A percentile compares a stretch with the other conserved stretches of the same genome.
These are phyloP conservation scores for Formicarius rufipectus DNA, from an alignment of 2,113 vertebrate species.

Conservation along the genomic window DNA sequence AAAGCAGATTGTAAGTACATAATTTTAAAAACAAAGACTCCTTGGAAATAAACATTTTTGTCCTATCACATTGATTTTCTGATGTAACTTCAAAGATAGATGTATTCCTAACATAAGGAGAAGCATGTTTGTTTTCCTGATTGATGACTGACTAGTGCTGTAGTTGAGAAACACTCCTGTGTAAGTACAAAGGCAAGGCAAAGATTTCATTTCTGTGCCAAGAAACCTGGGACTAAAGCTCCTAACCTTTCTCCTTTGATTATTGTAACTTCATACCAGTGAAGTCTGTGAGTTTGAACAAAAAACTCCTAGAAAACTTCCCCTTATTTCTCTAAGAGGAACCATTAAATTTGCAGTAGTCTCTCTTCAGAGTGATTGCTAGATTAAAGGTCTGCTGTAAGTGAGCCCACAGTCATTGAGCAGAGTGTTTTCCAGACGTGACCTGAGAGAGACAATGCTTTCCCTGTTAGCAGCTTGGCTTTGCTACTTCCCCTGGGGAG, in stretches of 20 bases:
- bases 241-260: conserved; percentile 45
- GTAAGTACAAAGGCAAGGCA: conserved; percentile 3
- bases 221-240: conserved; percentile 32
- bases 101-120: background rate
- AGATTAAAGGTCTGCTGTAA: conserved; percentile 65
- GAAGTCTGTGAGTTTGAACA: conserved; percentile 7
- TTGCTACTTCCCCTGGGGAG: conserved; percentile 45
- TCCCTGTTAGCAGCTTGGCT: conserved; percentile 55
- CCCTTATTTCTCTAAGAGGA: conserved; percentile 35
- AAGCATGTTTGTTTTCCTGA: conserved; percentile 38
- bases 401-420: conserved; percentile 43
- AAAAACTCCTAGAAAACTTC: background rate
- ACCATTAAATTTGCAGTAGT: conserved; percentile 56
- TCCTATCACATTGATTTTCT: background rate
- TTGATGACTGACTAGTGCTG: background rate
- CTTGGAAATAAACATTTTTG: background rate
- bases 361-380: conserved; percentile 56
- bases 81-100: background rate
- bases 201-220: conserved; percentile 50
- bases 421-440: conserved; percentile 39
- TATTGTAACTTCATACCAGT: conserved; percentile 45
- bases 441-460: conserved; percentile 46
- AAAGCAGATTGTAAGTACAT: background rate
- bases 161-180: background rate
- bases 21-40: background rate